Evolutionary conservation across 2,113 vertebrate species (phyloP), one percentile per base, ranked within the genome.

Genomic region (Cinclus mexicanus): DNA sequence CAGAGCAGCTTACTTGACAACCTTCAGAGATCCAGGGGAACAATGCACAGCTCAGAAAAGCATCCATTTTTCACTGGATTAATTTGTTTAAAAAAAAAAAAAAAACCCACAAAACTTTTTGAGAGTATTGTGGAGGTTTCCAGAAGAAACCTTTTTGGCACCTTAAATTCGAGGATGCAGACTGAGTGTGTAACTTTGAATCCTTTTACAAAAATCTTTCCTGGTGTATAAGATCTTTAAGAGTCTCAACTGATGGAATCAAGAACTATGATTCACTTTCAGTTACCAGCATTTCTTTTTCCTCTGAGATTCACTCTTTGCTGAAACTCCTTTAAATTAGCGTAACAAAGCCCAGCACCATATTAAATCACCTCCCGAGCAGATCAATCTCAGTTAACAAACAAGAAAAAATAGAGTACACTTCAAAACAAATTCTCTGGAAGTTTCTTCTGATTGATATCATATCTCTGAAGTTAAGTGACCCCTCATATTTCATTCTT

Each of bases 401-500:
- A 74, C 22, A 69, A 31, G 1, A 65, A 69, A 85, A 70, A 72
- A 44, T 1, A 68, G 5, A 65, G 24, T 33, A 44, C n/a, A 42
- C 42, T 65, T 80, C 42, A 70, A 71, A 94, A 78, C 33, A 91
- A 82, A 49, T 37, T 87, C 57, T 61, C 41, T 77, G 55, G 17
- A 67, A 90, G 29, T 52, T 95, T 86, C 41, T 87, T 90, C 59
- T 53, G 41, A 94, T 15, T 72, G 83, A 49, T 70, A 80, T 6
- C 21, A 50, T 56, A 57, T 68, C 53, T 64, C 16, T 4, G 3
- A 60, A 85, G n/a, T 57, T 76, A 79, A 82, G 89, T 47, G 37
- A 31, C 12, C 39, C 20, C 12, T 92, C 76, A n/a, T 61, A 93
- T 88, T 89, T 97, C 64, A 93, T 87, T 95, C 52, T 86, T 17